phyloP scores from a whole-genome alignment of 2,113 vertebrate genomes.

The Nycticorax nycticorax region DNA sequence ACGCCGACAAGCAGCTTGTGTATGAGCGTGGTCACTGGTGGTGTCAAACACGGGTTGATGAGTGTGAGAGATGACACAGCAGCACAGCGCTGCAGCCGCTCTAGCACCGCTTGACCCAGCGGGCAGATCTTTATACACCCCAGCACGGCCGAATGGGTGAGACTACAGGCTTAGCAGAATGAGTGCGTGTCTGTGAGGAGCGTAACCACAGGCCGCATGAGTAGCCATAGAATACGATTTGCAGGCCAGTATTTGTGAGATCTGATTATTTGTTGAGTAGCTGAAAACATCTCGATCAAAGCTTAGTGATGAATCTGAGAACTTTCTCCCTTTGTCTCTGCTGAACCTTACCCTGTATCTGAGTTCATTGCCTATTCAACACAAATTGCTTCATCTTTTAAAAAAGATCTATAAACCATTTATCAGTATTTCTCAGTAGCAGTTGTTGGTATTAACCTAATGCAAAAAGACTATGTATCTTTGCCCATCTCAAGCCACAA shows the following conservation, averaged over 20 bases:
- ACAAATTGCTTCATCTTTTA: neutral
- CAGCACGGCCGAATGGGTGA: neutral
- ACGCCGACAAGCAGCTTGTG: neutral
- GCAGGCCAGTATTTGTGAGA: neutral
- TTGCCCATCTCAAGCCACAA: neutral
- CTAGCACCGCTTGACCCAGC: neutral
- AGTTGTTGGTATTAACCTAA: neutral
- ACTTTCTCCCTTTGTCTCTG: neutral
- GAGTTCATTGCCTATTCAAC: neutral
- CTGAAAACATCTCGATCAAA: neutral
- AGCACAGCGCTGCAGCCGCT: neutral
- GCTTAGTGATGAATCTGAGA: neutral
- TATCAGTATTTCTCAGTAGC: neutral
- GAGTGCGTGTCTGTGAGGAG: neutral
- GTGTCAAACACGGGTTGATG: neutral
- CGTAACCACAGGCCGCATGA: neutral
- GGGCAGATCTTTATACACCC: neutral
- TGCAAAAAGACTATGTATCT: neutral
- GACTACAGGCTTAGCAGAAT: neutral
- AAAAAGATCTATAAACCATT: neutral
- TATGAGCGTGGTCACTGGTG: neutral
- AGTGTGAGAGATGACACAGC: rapidly evolving
- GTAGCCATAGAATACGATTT: neutral
- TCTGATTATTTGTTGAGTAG: neutral
- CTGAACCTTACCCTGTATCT: neutral